Evolutionary conservation across 2,797 vertebrate genomes (phyloP).

Genomic region (Danio jaintianensis): DNA sequence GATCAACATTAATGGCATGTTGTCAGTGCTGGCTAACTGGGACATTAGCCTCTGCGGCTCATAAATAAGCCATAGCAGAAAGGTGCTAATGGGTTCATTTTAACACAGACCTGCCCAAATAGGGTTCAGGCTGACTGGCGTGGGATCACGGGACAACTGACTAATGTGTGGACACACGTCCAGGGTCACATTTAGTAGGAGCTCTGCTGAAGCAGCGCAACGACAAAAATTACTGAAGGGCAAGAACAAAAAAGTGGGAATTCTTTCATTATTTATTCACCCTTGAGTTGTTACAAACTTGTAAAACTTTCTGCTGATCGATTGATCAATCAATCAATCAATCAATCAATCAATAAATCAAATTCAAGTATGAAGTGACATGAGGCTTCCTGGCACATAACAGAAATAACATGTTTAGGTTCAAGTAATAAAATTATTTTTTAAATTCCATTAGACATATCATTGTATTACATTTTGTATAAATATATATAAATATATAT

Average conservation of each 20-base stretch:
- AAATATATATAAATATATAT: too few relatives aligned
- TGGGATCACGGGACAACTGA: conserved; percentile 32
- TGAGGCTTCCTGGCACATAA: too few relatives aligned
- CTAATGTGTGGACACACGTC: not conserved
- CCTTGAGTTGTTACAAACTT: not conserved
- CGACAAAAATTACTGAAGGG: not conserved
- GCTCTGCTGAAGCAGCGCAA: not conserved
- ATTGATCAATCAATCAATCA: too few relatives aligned
- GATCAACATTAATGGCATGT: conserved; percentile 58
- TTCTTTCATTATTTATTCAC: not conserved
- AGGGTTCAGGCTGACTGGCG: conserved; percentile 28
- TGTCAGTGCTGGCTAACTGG: conserved; percentile 54
- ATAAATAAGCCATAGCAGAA: conserved; percentile 64
- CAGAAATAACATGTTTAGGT: too few relatives aligned
- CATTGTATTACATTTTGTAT: too few relatives aligned
- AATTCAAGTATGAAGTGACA: too few relatives aligned
- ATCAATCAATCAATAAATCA: too few relatives aligned
- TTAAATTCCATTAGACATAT: too few relatives aligned
- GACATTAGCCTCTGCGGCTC: conserved; percentile 60
- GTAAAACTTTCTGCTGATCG: not conserved
- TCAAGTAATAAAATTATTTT: too few relatives aligned
- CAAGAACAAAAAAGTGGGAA: not conserved
- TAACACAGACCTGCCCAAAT: conserved; percentile 47
- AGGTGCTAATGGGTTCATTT: conserved; percentile 62
- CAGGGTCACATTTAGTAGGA: not conserved